Evolutionary conservation across 2,797 vertebrate genomes (phyloP).

Genomic region (Chelonia mydas): DNA sequence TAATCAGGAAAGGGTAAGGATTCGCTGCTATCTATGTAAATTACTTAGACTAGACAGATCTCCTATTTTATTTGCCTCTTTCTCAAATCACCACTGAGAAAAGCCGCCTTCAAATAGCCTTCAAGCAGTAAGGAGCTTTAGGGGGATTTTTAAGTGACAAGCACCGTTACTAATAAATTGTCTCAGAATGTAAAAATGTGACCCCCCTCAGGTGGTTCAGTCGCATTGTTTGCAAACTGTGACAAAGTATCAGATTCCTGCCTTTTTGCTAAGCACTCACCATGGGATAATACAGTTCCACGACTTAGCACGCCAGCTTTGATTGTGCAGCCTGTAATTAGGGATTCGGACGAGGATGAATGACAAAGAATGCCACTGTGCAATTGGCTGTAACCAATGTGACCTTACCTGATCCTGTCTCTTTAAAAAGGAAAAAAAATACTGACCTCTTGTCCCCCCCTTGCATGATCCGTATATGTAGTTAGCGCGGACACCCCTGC

Average conservation of each 20-base stretch:
- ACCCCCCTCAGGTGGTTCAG: slow-evolving; percentile 80
- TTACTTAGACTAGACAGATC: neutral
- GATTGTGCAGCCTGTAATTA: slow-evolving; percentile 72
- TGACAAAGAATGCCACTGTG: slow-evolving; percentile 72
- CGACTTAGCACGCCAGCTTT: slow-evolving; percentile 36
- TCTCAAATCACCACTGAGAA: slow-evolving; percentile 50
- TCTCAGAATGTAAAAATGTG: slow-evolving; percentile 79
- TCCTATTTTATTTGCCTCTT: slow-evolving; percentile 36
- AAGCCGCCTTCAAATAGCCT: slow-evolving; percentile 22
- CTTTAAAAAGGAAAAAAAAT: slow-evolving; percentile 20
- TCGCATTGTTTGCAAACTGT: slow-evolving; percentile 88
- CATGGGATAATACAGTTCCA: slow-evolving; percentile 54
- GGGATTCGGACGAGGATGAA: slow-evolving; percentile 75
- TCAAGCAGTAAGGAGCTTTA: slow-evolving; percentile 42
- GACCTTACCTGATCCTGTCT: slow-evolving; percentile 71
- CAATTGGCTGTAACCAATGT: slow-evolving; percentile 75
- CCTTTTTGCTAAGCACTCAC: slow-evolving; percentile 76
- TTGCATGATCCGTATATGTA: slow-evolving; percentile 70
- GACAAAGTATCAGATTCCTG: slow-evolving; percentile 81
- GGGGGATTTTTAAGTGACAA: slow-evolving; percentile 74
- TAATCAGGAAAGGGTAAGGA: slow-evolving; percentile 19
- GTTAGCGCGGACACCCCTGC: slow-evolving; percentile 63
- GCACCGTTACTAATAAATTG: slow-evolving; percentile 77
- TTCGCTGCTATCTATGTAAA: slow-evolving; percentile 10
- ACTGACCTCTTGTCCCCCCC: slow-evolving; percentile 66